phyloP scores from a whole-genome alignment of 2,888 invertebrate genomes.

The Lucinisca nassula region DNA sequence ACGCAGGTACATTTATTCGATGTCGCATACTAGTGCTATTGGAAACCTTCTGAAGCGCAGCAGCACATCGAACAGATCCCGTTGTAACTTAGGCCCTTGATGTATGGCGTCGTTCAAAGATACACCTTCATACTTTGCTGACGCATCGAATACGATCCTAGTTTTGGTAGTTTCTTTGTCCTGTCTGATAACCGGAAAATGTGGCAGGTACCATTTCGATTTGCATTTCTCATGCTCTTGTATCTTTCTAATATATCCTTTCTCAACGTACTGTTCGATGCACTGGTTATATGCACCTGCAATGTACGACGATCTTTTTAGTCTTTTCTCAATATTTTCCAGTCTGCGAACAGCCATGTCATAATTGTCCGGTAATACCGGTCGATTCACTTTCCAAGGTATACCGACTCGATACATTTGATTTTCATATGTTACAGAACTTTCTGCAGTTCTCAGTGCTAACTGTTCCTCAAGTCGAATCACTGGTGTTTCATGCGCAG shows the following conservation, averaged over 20 bases:
- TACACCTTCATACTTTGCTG: conserved; percentile 46
- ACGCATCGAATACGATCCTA: conserved; percentile 69
- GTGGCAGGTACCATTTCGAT: conserved; percentile 61
- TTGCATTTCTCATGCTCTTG: neutral
- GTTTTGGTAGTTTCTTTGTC: conserved; percentile 59
- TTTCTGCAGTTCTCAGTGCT: neutral
- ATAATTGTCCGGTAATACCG: conserved; percentile 8
- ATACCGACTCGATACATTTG: conserved; percentile 21
- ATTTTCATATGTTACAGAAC: conserved; percentile 10
- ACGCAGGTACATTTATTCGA: conserved; percentile 59
- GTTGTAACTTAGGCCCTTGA: conserved; percentile 67
- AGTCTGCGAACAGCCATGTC: conserved; percentile 20
- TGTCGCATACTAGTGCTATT: conserved; percentile 62
- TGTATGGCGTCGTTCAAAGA: conserved; percentile 55
- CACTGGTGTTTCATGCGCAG: neutral
- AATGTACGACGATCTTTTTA: conserved; percentile 40
- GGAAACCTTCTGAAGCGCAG: conserved; percentile 57
- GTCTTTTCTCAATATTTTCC: conserved; percentile 54
- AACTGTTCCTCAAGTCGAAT: neutral
- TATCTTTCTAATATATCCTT: conserved; percentile 61
- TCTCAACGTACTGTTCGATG: conserved; percentile 55
- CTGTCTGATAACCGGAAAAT: conserved; percentile 57
- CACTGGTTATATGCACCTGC: conserved; percentile 31
- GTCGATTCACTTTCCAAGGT: conserved; percentile 24
- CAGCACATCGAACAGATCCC: conserved; percentile 64